These are phyloP conservation scores for Hydrotaea cyrtoneurina DNA, from an alignment of 2,888 invertebrate genomes.

Conservation along the genomic window DNA sequence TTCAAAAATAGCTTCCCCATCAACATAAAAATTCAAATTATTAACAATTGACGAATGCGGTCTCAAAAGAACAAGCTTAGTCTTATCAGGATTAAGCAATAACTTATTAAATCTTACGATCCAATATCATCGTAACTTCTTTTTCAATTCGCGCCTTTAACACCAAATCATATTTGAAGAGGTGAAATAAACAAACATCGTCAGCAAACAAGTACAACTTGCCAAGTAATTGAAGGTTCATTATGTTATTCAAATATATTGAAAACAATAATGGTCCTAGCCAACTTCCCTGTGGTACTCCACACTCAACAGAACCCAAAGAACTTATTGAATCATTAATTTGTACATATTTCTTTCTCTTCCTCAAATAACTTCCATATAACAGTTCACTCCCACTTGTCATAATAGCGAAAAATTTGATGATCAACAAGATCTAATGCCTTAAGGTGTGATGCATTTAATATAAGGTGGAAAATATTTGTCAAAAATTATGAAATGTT, in stretches of 20 bases:
- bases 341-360: not conserved
- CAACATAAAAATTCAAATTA: not conserved
- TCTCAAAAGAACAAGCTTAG: not conserved
- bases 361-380: not conserved
- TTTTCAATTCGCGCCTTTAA: not conserved
- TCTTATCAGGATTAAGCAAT: not conserved
- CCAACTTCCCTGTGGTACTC: constrained; percentile 9
- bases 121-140: not conserved
- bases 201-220: constrained; percentile 16
- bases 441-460: too few species aligned
- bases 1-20: not conserved
- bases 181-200: constrained; percentile 7
- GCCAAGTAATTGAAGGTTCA: not conserved
- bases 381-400: not conserved
- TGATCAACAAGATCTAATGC: constrained; percentile 39
- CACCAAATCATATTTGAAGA: not conserved
- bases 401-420: constrained; percentile 21
- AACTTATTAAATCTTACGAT: not conserved
- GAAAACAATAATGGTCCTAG: not conserved
- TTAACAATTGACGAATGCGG: not conserved
- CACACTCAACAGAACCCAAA: not conserved
- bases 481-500: too few species aligned
- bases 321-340: not conserved
- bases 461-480: too few species aligned
- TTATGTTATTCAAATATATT: constrained; percentile 1